Evolutionary conservation across 2,797 vertebrate genomes (phyloP), one percentile per base, ranked within the genome.

Genomic region (Benthosema pterotum): DNA sequence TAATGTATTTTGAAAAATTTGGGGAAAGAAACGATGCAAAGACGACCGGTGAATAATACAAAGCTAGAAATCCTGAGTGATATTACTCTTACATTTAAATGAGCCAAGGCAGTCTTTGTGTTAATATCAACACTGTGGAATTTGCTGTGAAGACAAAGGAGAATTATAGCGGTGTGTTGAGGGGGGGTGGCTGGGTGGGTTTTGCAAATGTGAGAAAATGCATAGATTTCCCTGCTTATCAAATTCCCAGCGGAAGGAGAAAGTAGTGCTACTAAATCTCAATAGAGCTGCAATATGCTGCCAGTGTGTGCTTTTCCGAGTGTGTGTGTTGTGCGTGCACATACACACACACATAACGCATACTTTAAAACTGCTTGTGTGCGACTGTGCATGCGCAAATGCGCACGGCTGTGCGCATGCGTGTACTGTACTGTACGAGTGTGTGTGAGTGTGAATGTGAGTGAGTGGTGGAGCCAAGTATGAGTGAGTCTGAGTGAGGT

Each of bases 161-260:
- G 32, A 38, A 38, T 38, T 38, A 38, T 38, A 9, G 32, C 32
- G 8, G 32, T 38, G 32, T 38, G 32, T 11, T 50, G 32, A 18
- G 48, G 13, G 43, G 14, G 45, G 13, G 47, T n/a, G n/a, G n/a
- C n/a, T n/a, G 42, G 19, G n/a, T 42, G 57, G 12, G 13, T 61
- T 57, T 62, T 42, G 18, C 22, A 14, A 14, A 32, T 59, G 61
- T 74, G 65, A 81, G 83, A 86, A 86, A 82, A 86, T 80, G 72
- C 64, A 51, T 71, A 71, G 58, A 76, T 89, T 84, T 88, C 83
- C 70, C 74, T 81, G 84, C 74, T 83, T 83, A 85, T 83, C 28
- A 32, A 80, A 88, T 86, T 87, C 85, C 83, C 84, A 77, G 48
- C 61, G 74, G 83, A 73, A 74, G 50, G 69, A 74, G 73, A 65